Conservation (phyloP, 2,888 invertebrate species). For the Drosophila monieri region DNA sequence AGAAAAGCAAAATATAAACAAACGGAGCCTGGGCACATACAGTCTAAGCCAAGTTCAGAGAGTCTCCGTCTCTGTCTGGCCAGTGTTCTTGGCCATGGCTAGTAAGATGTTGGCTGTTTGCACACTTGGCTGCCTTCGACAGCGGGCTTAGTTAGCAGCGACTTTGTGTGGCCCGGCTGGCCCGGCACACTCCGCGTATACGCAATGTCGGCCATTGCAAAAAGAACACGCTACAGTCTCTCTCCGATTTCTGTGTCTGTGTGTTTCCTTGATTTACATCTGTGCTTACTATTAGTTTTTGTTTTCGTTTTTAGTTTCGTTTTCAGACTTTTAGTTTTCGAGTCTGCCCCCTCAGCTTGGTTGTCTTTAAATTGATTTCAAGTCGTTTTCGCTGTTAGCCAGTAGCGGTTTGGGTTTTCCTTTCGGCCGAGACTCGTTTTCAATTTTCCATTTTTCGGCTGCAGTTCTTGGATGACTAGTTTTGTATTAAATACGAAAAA, state of each 20-base stretch:
- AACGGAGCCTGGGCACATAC: slow-evolving; percentile 35
- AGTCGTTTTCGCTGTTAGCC: slow-evolving; percentile 37
- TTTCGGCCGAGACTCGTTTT: slow-evolving; percentile 62
- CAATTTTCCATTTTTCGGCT: slow-evolving; percentile 56
- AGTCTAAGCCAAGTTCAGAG: slow-evolving; percentile 68
- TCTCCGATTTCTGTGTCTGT: slow-evolving; percentile 28
- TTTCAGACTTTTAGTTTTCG: slow-evolving; percentile 38
- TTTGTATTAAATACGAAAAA: slow-evolving; percentile 36
- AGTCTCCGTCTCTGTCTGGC: slow-evolving; percentile 36
- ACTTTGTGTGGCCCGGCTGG: slow-evolving; percentile 8
- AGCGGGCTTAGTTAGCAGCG: slow-evolving; percentile 8
- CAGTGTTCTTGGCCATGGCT: slow-evolving; percentile 76
- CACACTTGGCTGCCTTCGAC: slow-evolving; percentile 66
- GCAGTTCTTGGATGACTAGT: slow-evolving; percentile 77
- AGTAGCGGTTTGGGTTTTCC: slow-evolving; percentile 35
- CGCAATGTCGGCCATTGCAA: slow-evolving; percentile 67
- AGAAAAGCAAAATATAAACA: slow-evolving; percentile 38
- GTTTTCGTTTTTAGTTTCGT: slow-evolving; percentile 38
- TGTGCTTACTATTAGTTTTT: slow-evolving; percentile 27
- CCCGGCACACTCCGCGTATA: slow-evolving; percentile 65
- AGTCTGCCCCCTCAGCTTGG: slow-evolving; percentile 53
- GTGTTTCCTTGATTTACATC: slow-evolving; percentile 75
- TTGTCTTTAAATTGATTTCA: slow-evolving; percentile 52
- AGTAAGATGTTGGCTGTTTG: slow-evolving; percentile 54
- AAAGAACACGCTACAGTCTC: slow-evolving; percentile 49